phyloP scores from a whole-genome alignment of 1,140 invertebrate genomes.

The Drosophila guanche region DNA sequence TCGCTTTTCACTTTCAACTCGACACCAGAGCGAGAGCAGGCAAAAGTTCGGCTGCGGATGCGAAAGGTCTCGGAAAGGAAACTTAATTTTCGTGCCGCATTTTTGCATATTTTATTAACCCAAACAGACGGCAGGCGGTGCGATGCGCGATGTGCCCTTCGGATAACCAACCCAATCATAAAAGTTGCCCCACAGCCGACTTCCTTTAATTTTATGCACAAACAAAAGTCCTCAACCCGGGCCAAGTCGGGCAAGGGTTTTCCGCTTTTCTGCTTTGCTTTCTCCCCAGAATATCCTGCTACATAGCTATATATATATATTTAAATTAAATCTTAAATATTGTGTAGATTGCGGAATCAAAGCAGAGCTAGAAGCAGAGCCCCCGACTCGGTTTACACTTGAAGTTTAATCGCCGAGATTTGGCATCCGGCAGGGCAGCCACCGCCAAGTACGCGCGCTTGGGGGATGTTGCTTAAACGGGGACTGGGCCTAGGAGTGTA shows the following conservation, averaged over 20 bases:
- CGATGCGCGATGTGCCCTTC: constrained; percentile 7
- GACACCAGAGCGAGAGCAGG: background rate
- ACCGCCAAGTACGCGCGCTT: constrained; percentile 4
- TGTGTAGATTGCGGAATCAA: constrained; percentile 41
- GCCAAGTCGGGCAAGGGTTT: constrained; percentile 41
- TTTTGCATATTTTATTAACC: constrained; percentile 81
- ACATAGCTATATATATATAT: constrained; percentile 34
- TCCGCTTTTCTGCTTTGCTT: constrained; percentile 35
- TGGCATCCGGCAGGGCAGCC: constrained; percentile 21
- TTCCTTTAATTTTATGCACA: constrained; percentile 77
- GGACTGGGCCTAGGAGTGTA: background rate
- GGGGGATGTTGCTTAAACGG: background rate
- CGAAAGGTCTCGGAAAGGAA: constrained; percentile 60
- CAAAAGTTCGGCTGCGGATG: background rate
- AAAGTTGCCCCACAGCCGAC: constrained; percentile 54
- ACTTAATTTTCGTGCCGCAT: constrained; percentile 73
- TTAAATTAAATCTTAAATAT: constrained; percentile 75
- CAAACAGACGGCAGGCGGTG: constrained; percentile 66
- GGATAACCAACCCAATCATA: constrained; percentile 67
- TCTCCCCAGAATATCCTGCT: constrained; percentile 22
- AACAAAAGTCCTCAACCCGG: constrained; percentile 64
- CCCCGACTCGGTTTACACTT: constrained; percentile 31
- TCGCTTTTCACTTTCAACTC: constrained; percentile 1
- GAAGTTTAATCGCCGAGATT: constrained; percentile 48
- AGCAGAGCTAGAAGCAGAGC: constrained; percentile 9